Conservation (phyloP, 2,888 invertebrate genomes). For the Mayetiola destructor region DNA sequence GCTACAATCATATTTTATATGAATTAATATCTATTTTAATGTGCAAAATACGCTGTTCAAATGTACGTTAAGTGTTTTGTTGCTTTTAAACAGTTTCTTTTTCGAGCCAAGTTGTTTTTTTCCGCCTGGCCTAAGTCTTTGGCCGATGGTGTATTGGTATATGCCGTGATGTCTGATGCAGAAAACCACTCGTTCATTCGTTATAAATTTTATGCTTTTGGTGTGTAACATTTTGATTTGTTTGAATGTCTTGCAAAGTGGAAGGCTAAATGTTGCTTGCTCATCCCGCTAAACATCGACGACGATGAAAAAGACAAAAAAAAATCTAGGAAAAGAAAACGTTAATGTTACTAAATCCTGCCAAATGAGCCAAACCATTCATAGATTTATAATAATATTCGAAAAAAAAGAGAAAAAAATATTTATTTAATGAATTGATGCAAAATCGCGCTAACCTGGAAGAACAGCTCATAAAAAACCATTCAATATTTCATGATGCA, state of each 20-base stretch:
- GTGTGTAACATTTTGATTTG: slow-evolving; percentile 8
- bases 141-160: too few species aligned
- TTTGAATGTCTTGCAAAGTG: neutral
- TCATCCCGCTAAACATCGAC: too few species aligned
- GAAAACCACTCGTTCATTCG: neutral
- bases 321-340: neutral
- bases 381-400: neutral
- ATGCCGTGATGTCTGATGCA: too few species aligned
- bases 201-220: neutral
- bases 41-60: neutral
- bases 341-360: neutral
- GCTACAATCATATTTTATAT: slow-evolving; percentile 1
- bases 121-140: too few species aligned
- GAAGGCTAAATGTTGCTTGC: too few species aligned
- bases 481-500: slow-evolving; percentile 1
- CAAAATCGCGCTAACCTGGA: neutral
- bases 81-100: neutral
- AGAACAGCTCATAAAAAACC: neutral
- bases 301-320: too few species aligned
- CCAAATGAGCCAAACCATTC: neutral
- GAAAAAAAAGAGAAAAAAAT: neutral
- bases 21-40: slow-evolving; percentile 7
- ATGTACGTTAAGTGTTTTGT: neutral
- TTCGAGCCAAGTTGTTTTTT: too few species aligned
- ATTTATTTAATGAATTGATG: slow-evolving; percentile 12